phyloP scores from a whole-genome alignment of 2,113 vertebrate species.

The Syngnathoides biaculeatus region DNA sequence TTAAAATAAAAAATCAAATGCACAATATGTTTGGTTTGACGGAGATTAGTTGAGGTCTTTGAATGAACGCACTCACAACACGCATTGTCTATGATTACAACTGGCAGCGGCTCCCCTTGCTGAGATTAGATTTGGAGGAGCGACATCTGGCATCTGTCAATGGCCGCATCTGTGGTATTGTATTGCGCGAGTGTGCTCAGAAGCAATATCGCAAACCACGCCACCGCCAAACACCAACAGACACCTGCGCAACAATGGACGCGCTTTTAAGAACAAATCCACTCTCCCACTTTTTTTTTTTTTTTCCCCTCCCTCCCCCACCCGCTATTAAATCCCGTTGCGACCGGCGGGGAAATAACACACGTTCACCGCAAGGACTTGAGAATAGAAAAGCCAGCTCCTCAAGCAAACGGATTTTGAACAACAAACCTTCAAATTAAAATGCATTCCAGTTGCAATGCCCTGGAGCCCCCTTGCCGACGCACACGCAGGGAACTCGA shows the following conservation, averaged over 20 bases:
- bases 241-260: conserved; percentile 35
- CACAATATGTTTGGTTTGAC: not conserved
- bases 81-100: not conserved
- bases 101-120: conserved; percentile 7
- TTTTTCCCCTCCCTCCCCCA: conserved; percentile 17
- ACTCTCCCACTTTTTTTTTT: not conserved
- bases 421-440: conserved; percentile 31
- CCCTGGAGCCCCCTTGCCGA: conserved; percentile 8
- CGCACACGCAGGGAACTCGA: not conserved
- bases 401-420: conserved; percentile 57
- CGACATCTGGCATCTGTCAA: conserved; percentile 37
- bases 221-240: conserved; percentile 25
- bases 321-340: conserved; percentile 4
- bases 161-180: conserved; percentile 39
- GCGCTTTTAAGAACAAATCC: conserved; percentile 33
- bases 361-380: conserved; percentile 21
- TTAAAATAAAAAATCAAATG: not conserved
- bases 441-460: conserved; percentile 11
- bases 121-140: conserved; percentile 41
- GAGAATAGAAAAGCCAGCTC: conserved; percentile 6
- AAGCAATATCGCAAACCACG: conserved; percentile 30
- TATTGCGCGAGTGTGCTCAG: conserved; percentile 9
- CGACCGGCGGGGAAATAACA: conserved; percentile 3
- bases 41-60: not conserved
- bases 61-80: not conserved